Conservation (phyloP, 92 coral and sea anemone genomes). For the Epizoanthus ramosus region DNA sequence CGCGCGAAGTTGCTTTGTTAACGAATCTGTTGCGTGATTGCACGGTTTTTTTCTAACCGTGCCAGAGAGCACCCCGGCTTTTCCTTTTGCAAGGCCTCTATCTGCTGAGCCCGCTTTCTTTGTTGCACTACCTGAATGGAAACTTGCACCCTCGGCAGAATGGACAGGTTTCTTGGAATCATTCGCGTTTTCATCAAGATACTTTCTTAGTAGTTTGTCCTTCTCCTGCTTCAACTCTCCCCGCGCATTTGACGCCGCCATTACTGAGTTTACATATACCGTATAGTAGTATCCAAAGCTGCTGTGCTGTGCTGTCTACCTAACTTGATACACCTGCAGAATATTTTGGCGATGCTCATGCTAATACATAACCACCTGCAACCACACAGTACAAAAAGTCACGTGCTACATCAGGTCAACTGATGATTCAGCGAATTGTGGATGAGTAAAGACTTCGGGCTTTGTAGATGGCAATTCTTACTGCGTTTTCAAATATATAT, state of each 20-base stretch:
- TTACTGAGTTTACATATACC: not conserved
- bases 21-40: constrained; percentile 6
- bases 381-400: no score
- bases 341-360: not conserved
- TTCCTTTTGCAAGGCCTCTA: not conserved
- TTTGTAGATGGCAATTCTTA: no score
- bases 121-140: not conserved
- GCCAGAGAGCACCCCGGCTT: not conserved
- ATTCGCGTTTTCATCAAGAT: constrained; percentile 16
- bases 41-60: not conserved
- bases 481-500: no score
- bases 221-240: not conserved
- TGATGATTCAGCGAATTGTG: no score
- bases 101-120: not conserved
- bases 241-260: not conserved
- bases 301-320: no score
- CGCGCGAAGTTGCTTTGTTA: constrained; percentile 63
- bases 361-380: constrained; percentile 2
- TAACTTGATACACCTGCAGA: not conserved
- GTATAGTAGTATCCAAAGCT: not conserved
- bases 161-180: not conserved
- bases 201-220: not conserved
- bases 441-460: no score
- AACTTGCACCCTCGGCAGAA: not conserved
- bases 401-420: no score